Evolutionary conservation across 2,888 invertebrate genomes (phyloP).

Genomic region (Ditylenchus weischeri): DNA sequence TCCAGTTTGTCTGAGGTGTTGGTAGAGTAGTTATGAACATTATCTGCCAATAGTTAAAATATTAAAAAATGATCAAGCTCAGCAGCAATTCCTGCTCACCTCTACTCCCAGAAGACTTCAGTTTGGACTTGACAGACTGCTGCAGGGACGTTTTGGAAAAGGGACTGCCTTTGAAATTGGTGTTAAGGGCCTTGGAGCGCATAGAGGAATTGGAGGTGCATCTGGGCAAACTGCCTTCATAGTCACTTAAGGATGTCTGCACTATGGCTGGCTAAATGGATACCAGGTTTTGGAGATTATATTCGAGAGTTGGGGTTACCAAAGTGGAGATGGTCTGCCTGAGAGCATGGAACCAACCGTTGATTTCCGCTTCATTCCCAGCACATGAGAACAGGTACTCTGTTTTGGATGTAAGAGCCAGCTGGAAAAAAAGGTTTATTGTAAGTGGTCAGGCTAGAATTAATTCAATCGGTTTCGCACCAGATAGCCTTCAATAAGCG

Average conservation of each 20-base stretch:
- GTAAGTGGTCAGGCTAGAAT: too few species aligned
- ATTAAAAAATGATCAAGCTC: too few species aligned
- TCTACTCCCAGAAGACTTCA: conserved; percentile 6
- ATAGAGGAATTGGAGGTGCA: conserved; percentile 15
- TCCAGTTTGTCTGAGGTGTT: too few species aligned
- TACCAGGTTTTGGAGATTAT: not conserved
- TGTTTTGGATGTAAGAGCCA: conserved; percentile 55
- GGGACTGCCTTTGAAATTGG: not conserved
- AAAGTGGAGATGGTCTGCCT: conserved; percentile 62
- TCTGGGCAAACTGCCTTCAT: conserved; percentile 18
- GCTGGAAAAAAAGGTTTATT: too few species aligned
- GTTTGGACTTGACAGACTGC: conserved; percentile 22
- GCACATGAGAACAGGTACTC: conserved; percentile 62
- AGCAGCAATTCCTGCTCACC: not conserved
- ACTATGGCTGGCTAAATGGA: conserved; percentile 16
- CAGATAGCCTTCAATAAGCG: too few species aligned
- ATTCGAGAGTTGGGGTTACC: conserved; percentile 55
- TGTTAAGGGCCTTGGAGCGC: conserved; percentile 13
- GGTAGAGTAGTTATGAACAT: too few species aligned
- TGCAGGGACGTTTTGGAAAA: conserved; percentile 19
- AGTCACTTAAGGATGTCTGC: conserved; percentile 10
- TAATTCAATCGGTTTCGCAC: too few species aligned
- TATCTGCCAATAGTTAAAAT: too few species aligned
- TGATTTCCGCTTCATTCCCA: conserved; percentile 59
- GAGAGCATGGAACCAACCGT: conserved; percentile 66